Conservation (phyloP, 2,797 vertebrate genomes). For the Pangasius mekongensis region DNA sequence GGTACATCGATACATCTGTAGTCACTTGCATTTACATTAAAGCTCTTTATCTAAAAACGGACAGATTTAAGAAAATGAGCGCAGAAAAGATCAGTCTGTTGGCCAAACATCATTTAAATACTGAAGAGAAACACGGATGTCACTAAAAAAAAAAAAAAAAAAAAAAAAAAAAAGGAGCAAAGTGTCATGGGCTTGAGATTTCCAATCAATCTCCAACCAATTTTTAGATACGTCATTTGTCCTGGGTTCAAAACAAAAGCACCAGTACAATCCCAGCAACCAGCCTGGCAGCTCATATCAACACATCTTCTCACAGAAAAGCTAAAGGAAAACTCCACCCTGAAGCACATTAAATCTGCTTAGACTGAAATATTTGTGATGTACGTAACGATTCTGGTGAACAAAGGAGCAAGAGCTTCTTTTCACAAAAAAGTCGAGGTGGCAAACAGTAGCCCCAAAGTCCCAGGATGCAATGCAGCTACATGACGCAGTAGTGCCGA, state of each 20-base stretch:
- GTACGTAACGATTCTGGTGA: background rate
- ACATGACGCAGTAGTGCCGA: no score
- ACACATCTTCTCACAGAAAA: background rate
- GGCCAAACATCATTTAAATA: constrained; percentile 46
- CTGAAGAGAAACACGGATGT: background rate
- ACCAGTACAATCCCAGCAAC: background rate
- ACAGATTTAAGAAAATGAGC: constrained; percentile 55
- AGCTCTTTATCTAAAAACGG: constrained; percentile 65
- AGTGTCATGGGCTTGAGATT: background rate
- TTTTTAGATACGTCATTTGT: background rate
- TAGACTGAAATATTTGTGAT: background rate
- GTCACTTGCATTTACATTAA: constrained; percentile 55
- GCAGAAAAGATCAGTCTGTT: constrained; percentile 42
- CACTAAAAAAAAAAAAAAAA: background rate
- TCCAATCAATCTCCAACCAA: no score
- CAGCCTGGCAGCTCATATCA: background rate
- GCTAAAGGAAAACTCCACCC: background rate
- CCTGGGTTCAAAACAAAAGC: background rate
- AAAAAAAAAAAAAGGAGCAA: background rate
- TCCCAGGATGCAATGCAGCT: background rate
- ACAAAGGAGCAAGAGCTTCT: background rate
- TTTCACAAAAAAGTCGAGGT: background rate
- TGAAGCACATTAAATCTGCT: background rate
- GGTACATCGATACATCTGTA: constrained; percentile 54
- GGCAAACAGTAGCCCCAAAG: background rate